Evolutionary conservation across 53 echinoderm and acorn worm genomes (phyloP).

Genomic region (Pentamera pediparva): DNA sequence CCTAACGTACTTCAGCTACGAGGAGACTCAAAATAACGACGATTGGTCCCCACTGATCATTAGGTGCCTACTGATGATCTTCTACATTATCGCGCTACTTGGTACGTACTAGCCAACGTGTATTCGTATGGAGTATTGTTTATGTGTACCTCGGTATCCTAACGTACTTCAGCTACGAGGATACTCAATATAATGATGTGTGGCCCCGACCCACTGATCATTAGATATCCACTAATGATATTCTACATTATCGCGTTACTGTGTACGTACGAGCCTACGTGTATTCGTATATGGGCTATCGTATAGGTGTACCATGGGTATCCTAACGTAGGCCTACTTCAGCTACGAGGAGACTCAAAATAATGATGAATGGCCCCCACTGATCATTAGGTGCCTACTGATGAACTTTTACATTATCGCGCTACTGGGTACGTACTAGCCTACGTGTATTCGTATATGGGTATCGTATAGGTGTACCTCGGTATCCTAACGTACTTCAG

Average conservation of each 20-base stretch:
- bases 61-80: neutral
- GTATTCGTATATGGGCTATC: neutral
- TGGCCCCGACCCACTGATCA: neutral
- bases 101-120: neutral
- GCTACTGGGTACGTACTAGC: neutral
- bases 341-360: neutral
- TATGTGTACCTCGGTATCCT: neutral
- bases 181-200: neutral
- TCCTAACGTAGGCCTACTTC: neutral
- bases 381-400: neutral
- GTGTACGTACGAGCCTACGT: neutral
- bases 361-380: constrained; percentile 2
- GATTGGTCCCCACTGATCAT: neutral
- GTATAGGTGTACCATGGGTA: neutral
- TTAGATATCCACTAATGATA: neutral
- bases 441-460: neutral
- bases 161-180: constrained; percentile 2
- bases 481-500: neutral
- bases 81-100: neutral
- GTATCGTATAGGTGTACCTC: neutral
- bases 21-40: neutral
- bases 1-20: neutral
- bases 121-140: neutral
- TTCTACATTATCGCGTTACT: neutral
- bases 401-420: neutral